These are phyloP conservation scores for Cheirogaleus major DNA, from an alignment of 2,797 vertebrate species.

Conservation along the genomic window DNA sequence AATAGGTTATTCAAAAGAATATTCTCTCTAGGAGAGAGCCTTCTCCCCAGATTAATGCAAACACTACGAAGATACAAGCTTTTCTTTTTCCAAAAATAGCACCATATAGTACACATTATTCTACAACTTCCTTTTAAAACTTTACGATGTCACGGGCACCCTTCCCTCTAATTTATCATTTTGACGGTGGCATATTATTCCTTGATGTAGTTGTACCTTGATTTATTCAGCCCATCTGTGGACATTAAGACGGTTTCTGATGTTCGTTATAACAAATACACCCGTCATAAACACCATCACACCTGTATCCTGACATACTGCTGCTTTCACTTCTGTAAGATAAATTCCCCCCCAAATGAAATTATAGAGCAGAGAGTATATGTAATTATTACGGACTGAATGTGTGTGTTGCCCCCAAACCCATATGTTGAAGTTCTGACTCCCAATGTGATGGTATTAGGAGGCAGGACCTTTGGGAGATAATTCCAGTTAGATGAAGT, in stretches of 20 bases:
- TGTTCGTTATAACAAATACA: background rate
- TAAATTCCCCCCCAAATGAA: background rate
- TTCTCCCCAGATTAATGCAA: conserved; percentile 5
- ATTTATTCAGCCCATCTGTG: background rate
- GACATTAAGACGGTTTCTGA: background rate
- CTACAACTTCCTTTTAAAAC: background rate
- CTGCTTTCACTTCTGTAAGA: background rate
- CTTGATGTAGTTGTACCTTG: background rate
- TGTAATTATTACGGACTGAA: background rate
- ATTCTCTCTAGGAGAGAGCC: background rate
- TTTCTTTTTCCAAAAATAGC: background rate
- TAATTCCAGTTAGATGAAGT: background rate
- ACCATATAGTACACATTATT: background rate
- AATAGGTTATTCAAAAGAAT: background rate
- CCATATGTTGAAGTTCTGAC: background rate
- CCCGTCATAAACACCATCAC: background rate
- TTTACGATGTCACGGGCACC: background rate
- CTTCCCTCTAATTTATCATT: background rate
- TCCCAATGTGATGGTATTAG: background rate
- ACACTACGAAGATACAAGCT: background rate
- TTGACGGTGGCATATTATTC: background rate
- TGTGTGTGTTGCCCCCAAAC: background rate
- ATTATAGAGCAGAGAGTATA: background rate
- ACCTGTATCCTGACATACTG: background rate
- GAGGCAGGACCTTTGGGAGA: background rate